A percentile compares a stretch with the other conserved stretches of the same genome.
phyloP scores from a whole-genome alignment of 2,113 vertebrate species.

The Micronisus gabar region DNA sequence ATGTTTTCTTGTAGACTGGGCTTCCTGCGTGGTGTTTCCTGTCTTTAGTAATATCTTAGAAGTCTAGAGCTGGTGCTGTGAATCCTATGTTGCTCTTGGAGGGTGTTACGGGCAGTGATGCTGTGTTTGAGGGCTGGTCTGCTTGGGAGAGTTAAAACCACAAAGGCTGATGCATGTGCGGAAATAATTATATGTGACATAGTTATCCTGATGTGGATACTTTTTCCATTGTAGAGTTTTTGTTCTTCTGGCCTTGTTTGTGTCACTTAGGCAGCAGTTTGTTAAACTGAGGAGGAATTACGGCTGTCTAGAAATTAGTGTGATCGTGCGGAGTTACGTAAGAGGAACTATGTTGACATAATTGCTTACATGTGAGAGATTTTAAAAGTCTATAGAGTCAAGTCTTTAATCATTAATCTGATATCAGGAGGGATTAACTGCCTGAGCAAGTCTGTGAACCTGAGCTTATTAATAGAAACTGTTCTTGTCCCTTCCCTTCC shows the following conservation, averaged over 20 bases:
- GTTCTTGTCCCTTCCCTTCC: neutral
- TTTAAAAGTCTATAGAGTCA: neutral
- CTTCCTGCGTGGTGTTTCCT: neutral
- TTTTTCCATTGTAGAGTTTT: neutral
- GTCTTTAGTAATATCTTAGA: neutral
- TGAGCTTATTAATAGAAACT: slow-evolving; percentile 8
- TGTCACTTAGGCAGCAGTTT: neutral
- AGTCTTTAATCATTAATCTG: slow-evolving; percentile 58
- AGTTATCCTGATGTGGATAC: neutral
- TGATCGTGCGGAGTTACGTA: neutral
- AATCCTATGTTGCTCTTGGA: neutral
- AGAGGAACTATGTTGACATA: neutral
- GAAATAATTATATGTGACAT: neutral
- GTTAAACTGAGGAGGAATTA: neutral
- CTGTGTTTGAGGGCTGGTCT: neutral
- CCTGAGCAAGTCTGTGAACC: neutral
- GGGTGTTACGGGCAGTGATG: neutral
- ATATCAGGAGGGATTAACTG: slow-evolving; percentile 30
- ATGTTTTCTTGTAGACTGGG: neutral
- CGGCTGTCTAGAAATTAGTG: neutral
- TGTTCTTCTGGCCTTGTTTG: neutral
- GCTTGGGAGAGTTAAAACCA: neutral
- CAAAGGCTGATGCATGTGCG: neutral
- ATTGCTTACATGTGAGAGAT: slow-evolving; percentile 14
- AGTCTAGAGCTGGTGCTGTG: neutral